These are phyloP conservation scores for Thaleichthys pacificus DNA, from an alignment of 2,797 vertebrate genomes.

Conservation along the genomic window DNA sequence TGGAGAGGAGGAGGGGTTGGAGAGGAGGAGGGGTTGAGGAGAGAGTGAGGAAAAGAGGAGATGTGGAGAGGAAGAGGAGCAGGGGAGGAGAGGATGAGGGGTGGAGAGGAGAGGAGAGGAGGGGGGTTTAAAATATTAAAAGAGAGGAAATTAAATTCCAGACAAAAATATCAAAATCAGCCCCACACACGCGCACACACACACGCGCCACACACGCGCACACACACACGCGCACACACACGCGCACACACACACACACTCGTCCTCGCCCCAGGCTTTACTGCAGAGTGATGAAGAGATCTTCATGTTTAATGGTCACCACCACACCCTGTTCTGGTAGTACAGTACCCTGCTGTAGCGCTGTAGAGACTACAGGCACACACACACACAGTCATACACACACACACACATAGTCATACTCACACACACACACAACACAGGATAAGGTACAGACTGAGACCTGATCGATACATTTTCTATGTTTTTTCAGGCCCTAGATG, in stretches of 20 bases:
- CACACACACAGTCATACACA: no score
- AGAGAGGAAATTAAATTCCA: constrained; percentile 74
- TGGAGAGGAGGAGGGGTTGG: no score
- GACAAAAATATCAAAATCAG: constrained; percentile 71
- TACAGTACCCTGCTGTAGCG: neutral
- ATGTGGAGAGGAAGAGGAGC: no score
- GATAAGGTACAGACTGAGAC: no score
- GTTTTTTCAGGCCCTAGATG: no score
- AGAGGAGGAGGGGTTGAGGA: no score
- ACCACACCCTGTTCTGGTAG: constrained; percentile 26
- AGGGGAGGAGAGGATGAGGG: no score
- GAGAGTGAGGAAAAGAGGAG: no score
- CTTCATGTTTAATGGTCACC: constrained; percentile 66
- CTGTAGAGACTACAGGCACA: neutral
- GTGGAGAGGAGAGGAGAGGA: no score
- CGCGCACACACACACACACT: neutral
- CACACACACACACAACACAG: neutral
- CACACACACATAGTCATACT: constrained; percentile 36
- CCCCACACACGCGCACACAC: neutral
- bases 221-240: neutral
- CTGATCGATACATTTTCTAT: no score
- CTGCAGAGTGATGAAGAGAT: constrained; percentile 62
- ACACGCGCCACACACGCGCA: no score
- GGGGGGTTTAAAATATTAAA: constrained; percentile 73
- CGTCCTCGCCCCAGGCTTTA: constrained; percentile 20